These are phyloP conservation scores for Nomada ruficornis DNA, from an alignment of 2,888 invertebrate species.

Conservation along the genomic window DNA sequence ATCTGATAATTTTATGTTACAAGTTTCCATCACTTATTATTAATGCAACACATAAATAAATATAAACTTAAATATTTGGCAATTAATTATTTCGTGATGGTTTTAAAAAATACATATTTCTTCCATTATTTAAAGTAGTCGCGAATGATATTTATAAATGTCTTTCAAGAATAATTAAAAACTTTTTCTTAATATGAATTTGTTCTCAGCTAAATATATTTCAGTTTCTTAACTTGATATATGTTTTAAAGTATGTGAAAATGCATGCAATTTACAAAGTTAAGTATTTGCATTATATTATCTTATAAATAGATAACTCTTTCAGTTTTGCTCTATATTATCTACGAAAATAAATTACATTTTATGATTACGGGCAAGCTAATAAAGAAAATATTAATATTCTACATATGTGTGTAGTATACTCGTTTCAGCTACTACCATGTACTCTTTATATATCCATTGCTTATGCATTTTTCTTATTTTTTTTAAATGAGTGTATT, in stretches of 20 bases:
- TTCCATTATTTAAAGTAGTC: background rate
- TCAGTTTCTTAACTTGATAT: background rate
- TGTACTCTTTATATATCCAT: slow-evolving; percentile 1
- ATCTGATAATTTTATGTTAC: slow-evolving; percentile 8
- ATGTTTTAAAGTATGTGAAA: slow-evolving; percentile 19
- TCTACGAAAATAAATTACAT: slow-evolving; percentile 31
- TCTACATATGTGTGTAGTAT: slow-evolving; percentile 17
- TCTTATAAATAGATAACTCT: slow-evolving; percentile 14
- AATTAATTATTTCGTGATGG: background rate
- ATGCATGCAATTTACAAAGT: slow-evolving; percentile 17
- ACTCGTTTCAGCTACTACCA: background rate
- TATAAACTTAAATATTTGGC: background rate
- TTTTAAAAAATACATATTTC: background rate
- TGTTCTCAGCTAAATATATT: background rate
- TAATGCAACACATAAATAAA: background rate
- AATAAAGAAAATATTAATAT: slow-evolving; percentile 18
- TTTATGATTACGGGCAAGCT: slow-evolving; percentile 15
- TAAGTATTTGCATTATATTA: background rate
- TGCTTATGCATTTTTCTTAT: background rate
- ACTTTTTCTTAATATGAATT: slow-evolving; percentile 23
- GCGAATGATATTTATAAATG: background rate
- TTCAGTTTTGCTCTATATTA: slow-evolving; percentile 6
- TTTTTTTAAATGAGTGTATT: slow-evolving; percentile 1
- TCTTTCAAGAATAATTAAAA: slow-evolving; percentile 7
- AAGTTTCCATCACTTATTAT: no score